Percentiles rank a stretch among this genome's conserved stretches.
Conservation (phyloP, 2,113 vertebrate genomes). For the Onychostoma macrolepis region DNA sequence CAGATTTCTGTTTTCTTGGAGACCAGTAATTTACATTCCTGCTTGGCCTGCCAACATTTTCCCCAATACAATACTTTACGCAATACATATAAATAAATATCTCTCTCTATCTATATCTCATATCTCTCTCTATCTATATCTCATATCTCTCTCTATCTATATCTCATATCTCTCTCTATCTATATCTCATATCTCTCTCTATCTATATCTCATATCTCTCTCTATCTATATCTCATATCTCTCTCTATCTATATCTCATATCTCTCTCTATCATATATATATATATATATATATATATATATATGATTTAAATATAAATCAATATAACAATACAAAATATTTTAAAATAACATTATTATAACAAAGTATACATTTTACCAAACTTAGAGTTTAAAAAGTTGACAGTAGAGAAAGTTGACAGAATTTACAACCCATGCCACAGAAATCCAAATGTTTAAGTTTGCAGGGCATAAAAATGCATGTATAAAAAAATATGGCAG, state of each 20-base stretch:
- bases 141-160: too few species aligned
- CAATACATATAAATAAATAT: not conserved
- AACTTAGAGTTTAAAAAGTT: not conserved
- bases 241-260: too few species aligned
- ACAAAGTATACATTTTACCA: not conserved
- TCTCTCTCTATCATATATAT: too few species aligned
- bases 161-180: too few species aligned
- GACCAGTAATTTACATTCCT: not conserved
- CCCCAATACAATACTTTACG: not conserved
- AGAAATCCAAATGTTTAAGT: not conserved
- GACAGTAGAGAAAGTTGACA: not conserved
- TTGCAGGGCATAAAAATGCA: not conserved
- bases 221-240: too few species aligned
- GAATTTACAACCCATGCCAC: not conserved
- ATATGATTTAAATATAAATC: too few species aligned
- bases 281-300: too few species aligned
- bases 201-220: too few species aligned
- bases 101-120: too few species aligned
- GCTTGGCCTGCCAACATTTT: not conserved
- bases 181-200: too few species aligned
- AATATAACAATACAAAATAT: too few species aligned
- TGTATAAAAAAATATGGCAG: not conserved
- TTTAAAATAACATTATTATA: not conserved
- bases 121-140: too few species aligned
- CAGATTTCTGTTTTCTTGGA: not conserved